phyloP scores from a whole-genome alignment of 2,113 vertebrate genomes.

The Psittacara wagleri region DNA sequence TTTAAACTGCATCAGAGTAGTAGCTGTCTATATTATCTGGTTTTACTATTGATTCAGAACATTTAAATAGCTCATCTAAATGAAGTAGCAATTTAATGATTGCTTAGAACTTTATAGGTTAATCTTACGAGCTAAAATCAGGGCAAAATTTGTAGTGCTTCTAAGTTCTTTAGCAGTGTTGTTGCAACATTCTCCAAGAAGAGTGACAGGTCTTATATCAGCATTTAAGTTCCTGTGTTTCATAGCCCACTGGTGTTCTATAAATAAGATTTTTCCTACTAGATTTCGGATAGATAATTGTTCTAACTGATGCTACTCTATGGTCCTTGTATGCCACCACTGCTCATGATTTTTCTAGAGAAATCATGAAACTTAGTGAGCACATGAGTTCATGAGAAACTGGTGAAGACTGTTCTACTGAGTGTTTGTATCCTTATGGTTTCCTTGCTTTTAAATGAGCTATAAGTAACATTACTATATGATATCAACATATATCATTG shows the following conservation, averaged over 20 bases:
- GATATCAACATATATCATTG: not conserved
- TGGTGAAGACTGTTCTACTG: not conserved
- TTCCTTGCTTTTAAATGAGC: not conserved
- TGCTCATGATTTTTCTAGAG: not conserved
- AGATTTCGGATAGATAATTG: not conserved
- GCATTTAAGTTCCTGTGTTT: not conserved
- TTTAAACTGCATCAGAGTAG: not conserved
- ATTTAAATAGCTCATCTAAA: not conserved
- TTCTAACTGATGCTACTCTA: not conserved
- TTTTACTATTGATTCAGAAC: not conserved
- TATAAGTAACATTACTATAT: not conserved
- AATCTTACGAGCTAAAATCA: not conserved
- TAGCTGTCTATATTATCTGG: not conserved
- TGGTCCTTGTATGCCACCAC: not conserved
- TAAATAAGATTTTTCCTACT: not conserved
- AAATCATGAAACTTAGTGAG: not conserved
- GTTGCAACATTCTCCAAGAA: not conserved
- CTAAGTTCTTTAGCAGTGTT: not conserved
- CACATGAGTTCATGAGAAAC: fast-evolving
- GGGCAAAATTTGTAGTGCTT: not conserved
- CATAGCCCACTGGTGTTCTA: not conserved
- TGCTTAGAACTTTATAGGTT: not conserved
- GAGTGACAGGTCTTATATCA: not conserved
- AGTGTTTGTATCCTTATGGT: not conserved
- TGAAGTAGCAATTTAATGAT: not conserved